Percentiles rank a stretch among this genome's conserved stretches.
These are phyloP conservation scores for Petroica traversi DNA, from an alignment of 2,113 vertebrate genomes.

Conservation along the genomic window DNA sequence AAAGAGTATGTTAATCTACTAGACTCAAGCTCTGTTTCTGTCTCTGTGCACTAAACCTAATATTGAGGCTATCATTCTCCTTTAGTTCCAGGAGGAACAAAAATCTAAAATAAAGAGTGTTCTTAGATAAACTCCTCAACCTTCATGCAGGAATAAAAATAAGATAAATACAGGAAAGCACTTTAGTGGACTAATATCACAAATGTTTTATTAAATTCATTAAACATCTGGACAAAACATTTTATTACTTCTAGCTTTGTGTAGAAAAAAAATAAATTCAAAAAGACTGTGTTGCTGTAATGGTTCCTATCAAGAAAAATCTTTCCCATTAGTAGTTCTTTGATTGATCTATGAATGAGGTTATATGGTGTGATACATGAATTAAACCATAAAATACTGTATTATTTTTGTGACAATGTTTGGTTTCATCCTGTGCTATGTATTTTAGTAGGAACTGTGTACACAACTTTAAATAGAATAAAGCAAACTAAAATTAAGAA, in stretches of 20 bases:
- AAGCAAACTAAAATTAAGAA: neutral
- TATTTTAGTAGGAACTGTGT: neutral
- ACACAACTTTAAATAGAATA: neutral
- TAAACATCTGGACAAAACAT: neutral
- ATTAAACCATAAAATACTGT: neutral
- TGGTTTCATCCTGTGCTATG: neutral
- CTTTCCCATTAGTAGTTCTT: neutral
- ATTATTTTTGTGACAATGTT: neutral
- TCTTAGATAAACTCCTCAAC: neutral
- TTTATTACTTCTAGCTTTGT: neutral
- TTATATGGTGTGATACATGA: neutral
- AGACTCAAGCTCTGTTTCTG: conserved; percentile 43
- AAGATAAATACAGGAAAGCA: neutral
- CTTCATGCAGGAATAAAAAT: neutral
- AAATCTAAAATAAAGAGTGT: neutral
- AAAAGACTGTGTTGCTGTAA: neutral
- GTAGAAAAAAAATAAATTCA: neutral
- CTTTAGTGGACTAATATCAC: neutral
- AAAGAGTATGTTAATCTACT: conserved; percentile 58
- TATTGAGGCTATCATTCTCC: conserved; percentile 51
- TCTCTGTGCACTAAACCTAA: conserved; percentile 24
- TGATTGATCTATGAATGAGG: neutral
- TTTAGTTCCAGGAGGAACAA: conserved; percentile 3
- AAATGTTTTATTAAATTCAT: neutral
- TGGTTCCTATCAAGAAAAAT: neutral